Evolutionary conservation across 2,797 vertebrate genomes (phyloP).

Genomic region (Morus bassanus): DNA sequence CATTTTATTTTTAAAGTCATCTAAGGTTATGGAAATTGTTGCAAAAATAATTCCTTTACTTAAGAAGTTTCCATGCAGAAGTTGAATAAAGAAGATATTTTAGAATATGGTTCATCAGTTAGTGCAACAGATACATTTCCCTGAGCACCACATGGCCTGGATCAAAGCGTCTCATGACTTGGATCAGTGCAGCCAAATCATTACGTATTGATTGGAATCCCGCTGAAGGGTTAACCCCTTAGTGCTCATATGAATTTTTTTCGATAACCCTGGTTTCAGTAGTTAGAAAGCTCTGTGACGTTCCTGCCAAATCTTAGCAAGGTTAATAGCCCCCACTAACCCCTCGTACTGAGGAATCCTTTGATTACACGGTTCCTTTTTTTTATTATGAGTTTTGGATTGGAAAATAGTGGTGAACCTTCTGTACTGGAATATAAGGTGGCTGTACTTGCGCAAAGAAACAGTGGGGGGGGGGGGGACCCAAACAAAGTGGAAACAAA

Average conservation of each 20-base stretch:
- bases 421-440: background rate
- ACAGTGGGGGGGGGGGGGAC: background rate
- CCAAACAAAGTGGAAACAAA: background rate
- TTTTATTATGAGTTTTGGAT: background rate
- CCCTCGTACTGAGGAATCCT: background rate
- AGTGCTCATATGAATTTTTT: background rate
- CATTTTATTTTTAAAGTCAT: constrained; percentile 49
- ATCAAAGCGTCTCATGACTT: constrained; percentile 84
- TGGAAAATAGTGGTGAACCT: background rate
- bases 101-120: constrained; percentile 77
- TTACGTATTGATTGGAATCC: constrained; percentile 83
- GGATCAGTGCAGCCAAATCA: constrained; percentile 84
- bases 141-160: constrained; percentile 73
- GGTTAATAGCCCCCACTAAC: constrained; percentile 11
- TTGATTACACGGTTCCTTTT: background rate
- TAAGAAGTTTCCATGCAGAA: constrained; percentile 58
- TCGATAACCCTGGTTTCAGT: background rate
- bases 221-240: constrained; percentile 71
- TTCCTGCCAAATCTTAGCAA: background rate
- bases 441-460: background rate
- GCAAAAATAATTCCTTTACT: constrained; percentile 68
- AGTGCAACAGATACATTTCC: constrained; percentile 74
- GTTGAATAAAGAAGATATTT: constrained; percentile 67
- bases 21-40: constrained; percentile 63
- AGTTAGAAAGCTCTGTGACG: background rate